phyloP scores from a whole-genome alignment of 2,797 vertebrate genomes.

The Tapirus indicus region DNA sequence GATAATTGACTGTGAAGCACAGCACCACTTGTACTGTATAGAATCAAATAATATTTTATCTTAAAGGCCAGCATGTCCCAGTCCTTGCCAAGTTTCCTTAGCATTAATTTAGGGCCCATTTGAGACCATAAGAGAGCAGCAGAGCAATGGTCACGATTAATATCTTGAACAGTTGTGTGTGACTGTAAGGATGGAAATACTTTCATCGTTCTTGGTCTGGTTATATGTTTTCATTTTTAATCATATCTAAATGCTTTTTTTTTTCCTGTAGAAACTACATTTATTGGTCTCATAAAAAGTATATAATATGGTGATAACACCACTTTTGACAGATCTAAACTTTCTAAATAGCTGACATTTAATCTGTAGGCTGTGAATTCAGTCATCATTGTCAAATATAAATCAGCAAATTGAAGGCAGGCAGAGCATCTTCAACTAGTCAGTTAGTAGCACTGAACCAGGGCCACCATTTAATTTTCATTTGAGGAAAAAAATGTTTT shows the following conservation, averaged over 20 bases:
- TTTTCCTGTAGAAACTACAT: background rate
- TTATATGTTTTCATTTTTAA: constrained; percentile 64
- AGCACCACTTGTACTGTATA: background rate
- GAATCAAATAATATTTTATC: constrained; percentile 42
- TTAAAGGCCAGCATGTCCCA: background rate
- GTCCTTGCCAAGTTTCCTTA: background rate
- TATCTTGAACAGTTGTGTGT: background rate
- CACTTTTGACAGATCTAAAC: constrained; percentile 62
- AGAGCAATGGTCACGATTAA: background rate
- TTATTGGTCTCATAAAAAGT: constrained; percentile 50
- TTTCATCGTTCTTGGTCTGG: constrained; percentile 44
- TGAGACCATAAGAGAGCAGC: background rate
- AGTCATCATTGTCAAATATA: constrained; percentile 42
- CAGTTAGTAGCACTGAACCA: background rate
- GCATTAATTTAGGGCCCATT: constrained; percentile 24
- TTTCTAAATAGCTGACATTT: constrained; percentile 56
- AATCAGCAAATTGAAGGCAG: constrained; percentile 27
- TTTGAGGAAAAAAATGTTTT: background rate
- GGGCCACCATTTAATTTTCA: background rate
- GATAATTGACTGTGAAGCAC: background rate
- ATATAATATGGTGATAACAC: constrained; percentile 36
- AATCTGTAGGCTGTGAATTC: constrained; percentile 36
- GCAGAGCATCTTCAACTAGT: background rate
- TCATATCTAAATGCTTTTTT: constrained; percentile 16
- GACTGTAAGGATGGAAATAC: background rate